Conservation (phyloP, 2,888 invertebrate species). For the Isoperla grammatica region DNA sequence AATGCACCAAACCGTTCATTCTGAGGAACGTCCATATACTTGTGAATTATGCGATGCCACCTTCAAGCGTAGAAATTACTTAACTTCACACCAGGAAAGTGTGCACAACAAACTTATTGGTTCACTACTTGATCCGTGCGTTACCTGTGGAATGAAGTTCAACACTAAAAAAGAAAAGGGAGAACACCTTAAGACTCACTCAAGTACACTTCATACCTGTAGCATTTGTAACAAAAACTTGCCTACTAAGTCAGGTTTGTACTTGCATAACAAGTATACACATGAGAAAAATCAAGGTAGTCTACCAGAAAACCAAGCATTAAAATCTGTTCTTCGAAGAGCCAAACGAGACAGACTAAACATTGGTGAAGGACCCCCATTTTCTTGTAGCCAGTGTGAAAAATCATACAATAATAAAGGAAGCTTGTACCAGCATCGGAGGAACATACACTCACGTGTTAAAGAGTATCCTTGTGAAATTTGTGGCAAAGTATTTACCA, state of each 20-base stretch:
- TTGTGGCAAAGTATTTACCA: not conserved
- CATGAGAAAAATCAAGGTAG: not conserved
- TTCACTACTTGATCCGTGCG: constrained; percentile 8
- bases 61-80: constrained; percentile 50
- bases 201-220: too few relatives aligned
- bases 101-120: not conserved
- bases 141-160: constrained; percentile 22
- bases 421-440: too few relatives aligned
- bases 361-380: not conserved
- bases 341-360: too few relatives aligned
- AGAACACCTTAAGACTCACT: constrained; percentile 5
- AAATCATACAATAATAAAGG: constrained; percentile 14
- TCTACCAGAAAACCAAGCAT: too few relatives aligned
- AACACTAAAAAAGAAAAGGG: constrained; percentile 20
- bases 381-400: constrained; percentile 12
- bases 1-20: constrained; percentile 46
- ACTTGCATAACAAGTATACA: not conserved
- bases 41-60: constrained; percentile 20
- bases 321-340: too few relatives aligned
- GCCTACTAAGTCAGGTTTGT: constrained; percentile 10
- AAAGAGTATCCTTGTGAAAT: not conserved
- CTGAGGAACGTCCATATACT: constrained; percentile 40
- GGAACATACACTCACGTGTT: not conserved
- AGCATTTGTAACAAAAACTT: constrained; percentile 5
- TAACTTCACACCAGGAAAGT: constrained; percentile 44